Evolutionary conservation across 2,888 invertebrate species (phyloP).

Genomic region (Eupithecia inturbata): DNA sequence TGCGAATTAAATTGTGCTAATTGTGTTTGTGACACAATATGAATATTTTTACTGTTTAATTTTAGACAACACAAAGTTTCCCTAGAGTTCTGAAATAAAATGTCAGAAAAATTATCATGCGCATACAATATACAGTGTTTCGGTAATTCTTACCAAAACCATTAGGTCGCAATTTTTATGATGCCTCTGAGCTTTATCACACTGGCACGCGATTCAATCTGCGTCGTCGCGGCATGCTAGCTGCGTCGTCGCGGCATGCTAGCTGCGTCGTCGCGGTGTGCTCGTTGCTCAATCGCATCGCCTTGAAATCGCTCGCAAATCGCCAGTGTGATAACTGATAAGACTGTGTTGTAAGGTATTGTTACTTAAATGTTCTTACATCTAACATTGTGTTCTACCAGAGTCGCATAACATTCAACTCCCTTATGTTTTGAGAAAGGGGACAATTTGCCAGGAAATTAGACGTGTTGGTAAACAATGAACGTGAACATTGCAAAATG

Average conservation of each 20-base stretch:
- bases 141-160: background rate
- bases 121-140: background rate
- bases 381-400: background rate
- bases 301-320: too few species aligned
- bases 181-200: background rate
- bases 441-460: conserved; percentile 9
- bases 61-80: background rate
- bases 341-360: too few species aligned
- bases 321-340: too few species aligned
- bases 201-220: too few species aligned
- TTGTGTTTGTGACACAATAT: background rate
- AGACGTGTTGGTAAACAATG: conserved; percentile 20
- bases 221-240: too few species aligned
- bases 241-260: too few species aligned
- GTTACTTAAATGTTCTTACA: background rate
- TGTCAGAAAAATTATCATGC: background rate
- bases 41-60: background rate
- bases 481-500: conserved; percentile 50
- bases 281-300: too few species aligned
- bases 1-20: too few species aligned
- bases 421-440: conserved; percentile 14
- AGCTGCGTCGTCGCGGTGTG: too few species aligned
- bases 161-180: background rate
- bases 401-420: background rate
- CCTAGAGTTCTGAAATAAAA: background rate